Evolutionary conservation across 2,113 vertebrate genomes (phyloP).

Genomic region (Gracilinanus agilis): DNA sequence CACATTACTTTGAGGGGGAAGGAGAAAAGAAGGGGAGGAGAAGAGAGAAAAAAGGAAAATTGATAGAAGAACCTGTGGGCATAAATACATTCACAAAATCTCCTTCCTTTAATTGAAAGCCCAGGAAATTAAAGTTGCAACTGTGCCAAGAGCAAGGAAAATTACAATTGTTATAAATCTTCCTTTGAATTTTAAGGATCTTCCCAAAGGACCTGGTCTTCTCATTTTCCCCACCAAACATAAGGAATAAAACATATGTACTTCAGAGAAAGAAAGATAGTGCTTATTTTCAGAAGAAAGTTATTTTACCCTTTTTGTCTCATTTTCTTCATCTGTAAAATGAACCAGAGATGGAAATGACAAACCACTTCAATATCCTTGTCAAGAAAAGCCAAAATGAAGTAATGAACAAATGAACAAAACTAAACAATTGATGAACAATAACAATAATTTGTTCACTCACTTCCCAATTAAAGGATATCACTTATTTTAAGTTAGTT

Average conservation of each 20-base stretch:
- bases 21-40: constrained; percentile 50
- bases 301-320: not conserved
- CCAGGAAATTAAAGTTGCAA: not conserved
- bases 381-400: too few species aligned
- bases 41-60: constrained; percentile 51
- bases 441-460: too few species aligned
- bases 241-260: not conserved
- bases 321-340: too few species aligned
- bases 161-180: not conserved
- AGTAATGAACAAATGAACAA: too few species aligned
- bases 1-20: constrained; percentile 29
- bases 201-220: constrained; percentile 1
- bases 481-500: too few species aligned
- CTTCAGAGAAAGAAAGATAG: constrained; percentile 4
- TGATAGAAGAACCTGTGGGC: not conserved
- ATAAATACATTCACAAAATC: constrained; percentile 55
- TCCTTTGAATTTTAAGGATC: not conserved
- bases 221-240: not conserved
- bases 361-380: too few species aligned
- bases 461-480: too few species aligned
- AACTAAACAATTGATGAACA: too few species aligned
- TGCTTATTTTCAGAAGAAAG: not conserved
- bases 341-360: too few species aligned
- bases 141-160: constrained; percentile 19
- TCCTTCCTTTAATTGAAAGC: constrained; percentile 11